Conservation (phyloP, 1,140 invertebrate genomes). For the Nixonia krombeini region DNA sequence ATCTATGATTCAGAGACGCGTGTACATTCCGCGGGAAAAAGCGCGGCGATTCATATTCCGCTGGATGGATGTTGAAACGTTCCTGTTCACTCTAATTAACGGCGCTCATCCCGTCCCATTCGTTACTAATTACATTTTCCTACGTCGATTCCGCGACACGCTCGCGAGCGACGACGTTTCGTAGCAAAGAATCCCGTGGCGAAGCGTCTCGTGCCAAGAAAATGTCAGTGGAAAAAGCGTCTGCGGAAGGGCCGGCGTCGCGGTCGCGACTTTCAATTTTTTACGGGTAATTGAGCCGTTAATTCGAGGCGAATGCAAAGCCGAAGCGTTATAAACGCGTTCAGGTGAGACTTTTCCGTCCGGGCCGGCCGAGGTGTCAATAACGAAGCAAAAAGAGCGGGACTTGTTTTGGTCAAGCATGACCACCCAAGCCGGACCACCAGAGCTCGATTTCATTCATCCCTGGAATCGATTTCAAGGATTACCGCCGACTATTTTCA, state of each 20-base stretch:
- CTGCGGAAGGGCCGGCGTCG: neutral
- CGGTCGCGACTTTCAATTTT: neutral
- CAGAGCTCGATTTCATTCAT: conserved; percentile 52
- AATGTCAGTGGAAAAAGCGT: conserved; percentile 24
- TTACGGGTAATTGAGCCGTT: neutral
- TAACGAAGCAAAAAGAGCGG: conserved; percentile 23
- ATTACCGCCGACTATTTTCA: conserved; percentile 52
- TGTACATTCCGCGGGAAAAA: conserved; percentile 51
- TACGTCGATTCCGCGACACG: too few species aligned
- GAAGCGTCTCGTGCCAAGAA: conserved; percentile 31
- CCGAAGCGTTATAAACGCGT: neutral
- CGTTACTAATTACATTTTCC: too few species aligned
- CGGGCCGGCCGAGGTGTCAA: conserved; percentile 24
- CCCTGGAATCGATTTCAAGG: conserved; percentile 53
- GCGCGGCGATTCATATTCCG: conserved; percentile 51
- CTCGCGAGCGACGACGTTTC: too few species aligned
- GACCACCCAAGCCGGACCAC: conserved; percentile 54
- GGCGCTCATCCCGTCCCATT: too few species aligned
- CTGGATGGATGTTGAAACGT: conserved; percentile 1
- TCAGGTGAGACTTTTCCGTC: conserved; percentile 17
- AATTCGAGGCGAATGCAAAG: too few species aligned
- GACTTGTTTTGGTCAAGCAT: conserved; percentile 38
- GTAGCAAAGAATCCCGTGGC: conserved; percentile 31
- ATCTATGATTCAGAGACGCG: conserved; percentile 49
- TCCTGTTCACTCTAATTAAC: conserved; percentile 7